Percentiles rank a stretch among this genome's conserved stretches.
These are phyloP conservation scores for Lepidostoma basale DNA, from an alignment of 1,140 invertebrate species.

Conservation along the genomic window DNA sequence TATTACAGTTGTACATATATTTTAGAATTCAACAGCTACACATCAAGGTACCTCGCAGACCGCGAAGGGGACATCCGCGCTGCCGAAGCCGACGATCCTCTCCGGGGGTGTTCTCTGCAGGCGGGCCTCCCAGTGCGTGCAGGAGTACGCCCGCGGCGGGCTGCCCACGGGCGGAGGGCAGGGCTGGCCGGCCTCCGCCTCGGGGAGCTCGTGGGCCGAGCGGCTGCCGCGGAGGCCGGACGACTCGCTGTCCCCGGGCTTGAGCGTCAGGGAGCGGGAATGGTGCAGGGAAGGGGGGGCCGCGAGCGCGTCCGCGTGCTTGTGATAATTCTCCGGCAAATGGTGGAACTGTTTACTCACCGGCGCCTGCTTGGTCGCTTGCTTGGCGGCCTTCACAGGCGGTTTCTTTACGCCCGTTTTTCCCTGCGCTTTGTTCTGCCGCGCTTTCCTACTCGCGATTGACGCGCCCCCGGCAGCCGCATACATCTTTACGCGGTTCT, in stretches of 20 bases:
- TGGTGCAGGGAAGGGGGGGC: conserved; percentile 37
- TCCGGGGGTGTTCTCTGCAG: conserved; percentile 48
- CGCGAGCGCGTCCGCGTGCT: conserved; percentile 4
- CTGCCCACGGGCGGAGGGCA: conserved; percentile 50
- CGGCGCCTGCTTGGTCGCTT: conserved; percentile 14
- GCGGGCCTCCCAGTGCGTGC: conserved; percentile 59
- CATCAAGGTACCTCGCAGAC: conserved; percentile 42
- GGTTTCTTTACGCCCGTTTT: conserved; percentile 50
- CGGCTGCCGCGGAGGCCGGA: conserved; percentile 32
- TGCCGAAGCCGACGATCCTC: conserved; percentile 41
- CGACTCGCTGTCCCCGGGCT: conserved; percentile 24
- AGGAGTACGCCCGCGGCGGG: conserved; percentile 59
- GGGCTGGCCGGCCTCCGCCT: conserved; percentile 49
- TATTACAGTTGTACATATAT: too few species aligned
- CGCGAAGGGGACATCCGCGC: conserved; percentile 36
- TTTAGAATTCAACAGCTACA: background rate
- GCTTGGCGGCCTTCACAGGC: conserved; percentile 47
- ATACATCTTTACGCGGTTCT: conserved; percentile 63
- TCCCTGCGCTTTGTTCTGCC: conserved; percentile 59
- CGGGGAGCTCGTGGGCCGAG: conserved; percentile 41
- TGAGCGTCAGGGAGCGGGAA: conserved; percentile 40
- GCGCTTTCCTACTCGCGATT: conserved; percentile 71
- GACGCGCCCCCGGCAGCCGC: conserved; percentile 76
- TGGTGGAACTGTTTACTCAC: conserved; percentile 63
- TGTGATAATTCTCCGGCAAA: conserved; percentile 54